A percentile compares a stretch with the other conserved stretches of the same genome.
phyloP scores from a whole-genome alignment of 2,797 vertebrate species.

The Lithobates sylvaticus region DNA sequence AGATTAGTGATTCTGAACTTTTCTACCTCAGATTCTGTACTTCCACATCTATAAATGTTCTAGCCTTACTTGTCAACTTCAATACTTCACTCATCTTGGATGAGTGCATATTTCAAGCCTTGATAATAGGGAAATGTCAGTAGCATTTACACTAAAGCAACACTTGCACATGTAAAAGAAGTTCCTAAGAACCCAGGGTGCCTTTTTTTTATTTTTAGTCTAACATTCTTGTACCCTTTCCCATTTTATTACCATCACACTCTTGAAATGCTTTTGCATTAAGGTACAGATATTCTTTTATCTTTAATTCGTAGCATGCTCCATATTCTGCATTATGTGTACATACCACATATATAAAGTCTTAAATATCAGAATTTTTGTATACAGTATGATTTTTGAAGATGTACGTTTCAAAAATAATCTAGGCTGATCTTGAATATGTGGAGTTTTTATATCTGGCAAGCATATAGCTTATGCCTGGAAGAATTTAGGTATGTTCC shows the following conservation, averaged over 20 bases:
- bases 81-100: slow-evolving; percentile 42
- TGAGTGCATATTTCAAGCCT: slow-evolving; percentile 47
- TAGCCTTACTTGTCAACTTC: slow-evolving; percentile 23
- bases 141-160: slow-evolving; percentile 43
- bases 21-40: neutral
- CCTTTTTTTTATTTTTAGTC: slow-evolving; percentile 42
- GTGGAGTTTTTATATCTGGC: slow-evolving; percentile 13
- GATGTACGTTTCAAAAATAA: slow-evolving; percentile 24
- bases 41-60: neutral
- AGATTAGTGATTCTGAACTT: slow-evolving; percentile 23
- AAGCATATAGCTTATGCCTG: slow-evolving; percentile 11
- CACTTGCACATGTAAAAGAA: slow-evolving; percentile 49
- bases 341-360: slow-evolving; percentile 6
- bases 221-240: slow-evolving; percentile 34
- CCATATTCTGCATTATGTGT: neutral
- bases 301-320: slow-evolving; percentile 5
- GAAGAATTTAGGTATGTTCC: slow-evolving; percentile 14
- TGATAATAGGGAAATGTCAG: slow-evolving; percentile 45
- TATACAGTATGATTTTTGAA: slow-evolving; percentile 36
- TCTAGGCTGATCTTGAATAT: slow-evolving; percentile 22
- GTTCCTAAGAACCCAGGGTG: slow-evolving; percentile 29
- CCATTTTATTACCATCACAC: slow-evolving; percentile 42
- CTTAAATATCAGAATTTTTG: slow-evolving; percentile 34
- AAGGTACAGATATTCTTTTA: slow-evolving; percentile 31
- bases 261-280: slow-evolving; percentile 49